Conservation (phyloP, 2,888 invertebrate genomes). For the Eupithecia vulgata region DNA sequence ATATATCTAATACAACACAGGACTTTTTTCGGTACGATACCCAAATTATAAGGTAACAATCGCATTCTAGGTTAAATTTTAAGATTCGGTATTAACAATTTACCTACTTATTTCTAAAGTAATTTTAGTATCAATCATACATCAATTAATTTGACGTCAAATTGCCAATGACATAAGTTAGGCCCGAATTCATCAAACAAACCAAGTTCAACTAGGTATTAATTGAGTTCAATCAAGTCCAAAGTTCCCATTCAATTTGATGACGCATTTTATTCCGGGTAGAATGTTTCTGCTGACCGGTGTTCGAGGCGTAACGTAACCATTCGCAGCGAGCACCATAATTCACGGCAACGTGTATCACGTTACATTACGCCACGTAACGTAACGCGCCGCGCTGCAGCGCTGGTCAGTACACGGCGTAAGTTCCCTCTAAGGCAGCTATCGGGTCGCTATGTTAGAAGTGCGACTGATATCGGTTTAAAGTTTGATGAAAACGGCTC, state of each 20-base stretch:
- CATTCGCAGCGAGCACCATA: too few relatives aligned
- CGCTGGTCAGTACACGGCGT: not conserved
- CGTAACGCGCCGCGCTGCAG: too few relatives aligned
- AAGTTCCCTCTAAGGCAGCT: not conserved
- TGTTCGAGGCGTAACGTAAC: too few relatives aligned
- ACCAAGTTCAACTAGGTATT: not conserved
- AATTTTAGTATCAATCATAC: not conserved
- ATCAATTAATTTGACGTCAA: constrained; percentile 44
- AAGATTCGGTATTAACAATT: constrained; percentile 1
- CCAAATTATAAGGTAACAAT: not conserved
- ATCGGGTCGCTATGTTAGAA: not conserved
- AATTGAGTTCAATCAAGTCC: not conserved
- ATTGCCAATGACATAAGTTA: constrained; percentile 67
- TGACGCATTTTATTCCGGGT: too few relatives aligned
- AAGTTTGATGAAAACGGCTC: not conserved
- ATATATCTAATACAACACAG: not conserved
- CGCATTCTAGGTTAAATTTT: not conserved
- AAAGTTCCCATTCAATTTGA: not conserved
- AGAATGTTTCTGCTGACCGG: too few relatives aligned
- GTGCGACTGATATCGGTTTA: not conserved
- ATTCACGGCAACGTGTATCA: too few relatives aligned
- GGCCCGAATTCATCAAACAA: not conserved
- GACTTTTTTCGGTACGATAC: not conserved
- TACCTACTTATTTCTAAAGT: not conserved
- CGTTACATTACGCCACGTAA: too few relatives aligned